These are phyloP conservation scores for Acrocephalus scirpaceus DNA, from an alignment of 2,797 vertebrate species.

Conservation along the genomic window DNA sequence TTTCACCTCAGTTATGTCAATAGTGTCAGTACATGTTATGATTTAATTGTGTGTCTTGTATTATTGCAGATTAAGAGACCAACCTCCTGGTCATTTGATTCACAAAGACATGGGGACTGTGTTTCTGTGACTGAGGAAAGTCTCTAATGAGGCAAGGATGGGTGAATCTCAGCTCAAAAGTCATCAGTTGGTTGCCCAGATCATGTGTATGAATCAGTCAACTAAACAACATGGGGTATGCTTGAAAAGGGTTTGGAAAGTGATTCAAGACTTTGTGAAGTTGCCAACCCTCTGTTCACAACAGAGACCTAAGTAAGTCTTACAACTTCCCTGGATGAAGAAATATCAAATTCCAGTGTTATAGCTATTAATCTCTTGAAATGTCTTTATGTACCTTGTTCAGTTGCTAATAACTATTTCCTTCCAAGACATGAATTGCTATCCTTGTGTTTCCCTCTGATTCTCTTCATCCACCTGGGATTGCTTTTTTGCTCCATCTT, in stretches of 20 bases:
- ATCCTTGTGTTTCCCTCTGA: neutral
- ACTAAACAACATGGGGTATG: neutral
- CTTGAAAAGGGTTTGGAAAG: neutral
- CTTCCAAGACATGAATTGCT: neutral
- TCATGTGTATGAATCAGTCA: neutral
- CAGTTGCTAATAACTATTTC: neutral
- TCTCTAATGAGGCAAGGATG: neutral
- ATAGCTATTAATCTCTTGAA: neutral
- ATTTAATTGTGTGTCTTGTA: neutral
- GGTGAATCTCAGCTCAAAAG: neutral
- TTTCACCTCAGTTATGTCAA: neutral
- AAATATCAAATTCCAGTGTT: neutral
- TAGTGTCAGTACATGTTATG: fast-evolving
- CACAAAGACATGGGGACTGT: neutral
- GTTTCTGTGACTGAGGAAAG: neutral
- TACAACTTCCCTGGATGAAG: neutral
- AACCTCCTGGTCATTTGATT: neutral
- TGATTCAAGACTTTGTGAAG: neutral
- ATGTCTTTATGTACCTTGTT: neutral
- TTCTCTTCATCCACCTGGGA: neutral
- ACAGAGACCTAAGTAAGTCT: neutral
- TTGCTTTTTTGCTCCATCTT: neutral
- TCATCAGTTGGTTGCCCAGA: neutral
- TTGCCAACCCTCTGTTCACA: neutral
- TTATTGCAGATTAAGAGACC: neutral